Percentiles rank a stretch among this genome's conserved stretches.
Evolutionary conservation across 2,797 vertebrate genomes (phyloP).

Genomic region (Hoplostethus mediterraneus): DNA sequence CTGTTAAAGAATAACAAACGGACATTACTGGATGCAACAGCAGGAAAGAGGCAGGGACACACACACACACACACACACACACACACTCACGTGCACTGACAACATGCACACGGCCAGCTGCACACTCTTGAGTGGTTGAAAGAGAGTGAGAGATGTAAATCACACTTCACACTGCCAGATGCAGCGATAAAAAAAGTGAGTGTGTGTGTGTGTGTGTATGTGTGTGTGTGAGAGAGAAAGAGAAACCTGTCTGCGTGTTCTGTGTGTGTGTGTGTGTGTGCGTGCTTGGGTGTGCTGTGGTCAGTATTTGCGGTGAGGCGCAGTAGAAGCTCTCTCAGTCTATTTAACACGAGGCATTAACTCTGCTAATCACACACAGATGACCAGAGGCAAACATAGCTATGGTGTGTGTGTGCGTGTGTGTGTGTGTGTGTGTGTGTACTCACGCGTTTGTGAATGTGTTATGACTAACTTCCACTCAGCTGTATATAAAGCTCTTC

Average conservation of each 20-base stretch:
- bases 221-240: not conserved
- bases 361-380: constrained; percentile 79
- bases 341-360: constrained; percentile 79
- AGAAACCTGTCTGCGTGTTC: not conserved
- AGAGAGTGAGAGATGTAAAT: constrained; percentile 69
- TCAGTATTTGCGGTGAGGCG: constrained; percentile 70
- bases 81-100: not conserved
- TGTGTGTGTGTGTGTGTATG: constrained; percentile 26
- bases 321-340: constrained; percentile 69
- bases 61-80: constrained; percentile 37
- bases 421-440: constrained; percentile 15
- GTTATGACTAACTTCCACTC: constrained; percentile 69
- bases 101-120: constrained; percentile 59
- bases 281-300: constrained; percentile 59
- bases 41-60: constrained; percentile 23
- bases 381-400: constrained; percentile 64
- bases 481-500: constrained; percentile 60
- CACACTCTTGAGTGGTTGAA: constrained; percentile 66
- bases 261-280: constrained; percentile 25
- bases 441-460: constrained; percentile 24
- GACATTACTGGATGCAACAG: constrained; percentile 51
- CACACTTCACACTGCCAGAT: constrained; percentile 68
- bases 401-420: constrained; percentile 10
- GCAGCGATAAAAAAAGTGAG: constrained; percentile 57
- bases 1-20: constrained; percentile 49